phyloP scores from a whole-genome alignment of 2,113 vertebrate species.

The Tylochromis polylepis region DNA sequence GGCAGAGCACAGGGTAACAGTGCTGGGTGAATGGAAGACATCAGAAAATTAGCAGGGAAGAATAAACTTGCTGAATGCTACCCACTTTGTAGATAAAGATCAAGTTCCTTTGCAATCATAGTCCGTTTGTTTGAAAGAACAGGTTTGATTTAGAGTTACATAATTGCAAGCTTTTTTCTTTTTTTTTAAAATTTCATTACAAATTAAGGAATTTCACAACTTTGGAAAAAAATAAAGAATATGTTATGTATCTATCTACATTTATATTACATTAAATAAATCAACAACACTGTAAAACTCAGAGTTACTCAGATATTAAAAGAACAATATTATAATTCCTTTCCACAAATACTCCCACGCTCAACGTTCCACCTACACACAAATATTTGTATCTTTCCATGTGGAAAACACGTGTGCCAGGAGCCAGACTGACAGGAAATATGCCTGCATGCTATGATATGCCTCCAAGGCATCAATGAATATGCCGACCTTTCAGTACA shows the following conservation, averaged over 20 bases:
- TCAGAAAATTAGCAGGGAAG: neutral
- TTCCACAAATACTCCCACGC: neutral
- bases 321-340: neutral
- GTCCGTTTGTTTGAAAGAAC: neutral
- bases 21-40: neutral
- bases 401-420: conserved; percentile 25
- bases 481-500: neutral
- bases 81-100: neutral
- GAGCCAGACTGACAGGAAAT: neutral
- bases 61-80: neutral
- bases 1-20: neutral
- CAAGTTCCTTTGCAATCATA: neutral
- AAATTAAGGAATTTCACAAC: neutral
- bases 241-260: neutral
- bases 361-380: neutral
- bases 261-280: neutral
- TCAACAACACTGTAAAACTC: neutral
- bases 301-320: neutral
- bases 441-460: neutral
- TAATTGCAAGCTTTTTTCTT: neutral
- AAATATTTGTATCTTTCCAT: conserved; percentile 4
- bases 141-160: neutral
- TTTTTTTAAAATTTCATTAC: neutral
- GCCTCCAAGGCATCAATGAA: neutral
- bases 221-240: neutral